Conservation (phyloP, 1,140 invertebrate species). For the Lucilia sericata region DNA sequence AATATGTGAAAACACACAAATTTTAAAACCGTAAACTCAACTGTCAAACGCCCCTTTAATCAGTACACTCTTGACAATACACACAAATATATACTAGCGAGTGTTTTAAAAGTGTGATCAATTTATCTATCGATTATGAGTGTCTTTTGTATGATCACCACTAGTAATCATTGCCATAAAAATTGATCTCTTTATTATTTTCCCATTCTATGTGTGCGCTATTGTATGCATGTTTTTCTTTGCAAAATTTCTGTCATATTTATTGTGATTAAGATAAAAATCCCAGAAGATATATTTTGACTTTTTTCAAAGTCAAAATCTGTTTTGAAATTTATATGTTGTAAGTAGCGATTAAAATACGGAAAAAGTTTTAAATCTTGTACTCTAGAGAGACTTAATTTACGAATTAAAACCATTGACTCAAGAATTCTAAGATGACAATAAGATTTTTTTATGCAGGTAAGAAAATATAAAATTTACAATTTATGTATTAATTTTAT, state of each 20-base stretch:
- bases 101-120: background rate
- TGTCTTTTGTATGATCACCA: background rate
- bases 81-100: background rate
- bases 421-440: too few species aligned
- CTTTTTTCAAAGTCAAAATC: background rate
- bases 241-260: background rate
- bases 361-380: background rate
- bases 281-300: background rate
- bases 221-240: too few species aligned
- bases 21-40: constrained; percentile 28
- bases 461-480: too few species aligned
- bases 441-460: too few species aligned
- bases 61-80: constrained; percentile 20
- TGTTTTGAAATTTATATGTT: background rate
- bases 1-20: constrained; percentile 44
- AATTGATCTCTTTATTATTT: background rate
- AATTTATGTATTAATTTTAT: too few species aligned
- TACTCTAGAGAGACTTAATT: background rate
- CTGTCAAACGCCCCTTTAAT: constrained; percentile 40
- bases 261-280: background rate
- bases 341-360: background rate
- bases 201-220: too few species aligned
- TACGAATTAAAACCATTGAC: background rate
- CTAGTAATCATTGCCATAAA: background rate
- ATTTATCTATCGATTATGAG: constrained; percentile 16